Base-by-base conservation (phyloP, 2,797 vertebrate species). In the Phaenicophaeus curvirostris region DNA sequence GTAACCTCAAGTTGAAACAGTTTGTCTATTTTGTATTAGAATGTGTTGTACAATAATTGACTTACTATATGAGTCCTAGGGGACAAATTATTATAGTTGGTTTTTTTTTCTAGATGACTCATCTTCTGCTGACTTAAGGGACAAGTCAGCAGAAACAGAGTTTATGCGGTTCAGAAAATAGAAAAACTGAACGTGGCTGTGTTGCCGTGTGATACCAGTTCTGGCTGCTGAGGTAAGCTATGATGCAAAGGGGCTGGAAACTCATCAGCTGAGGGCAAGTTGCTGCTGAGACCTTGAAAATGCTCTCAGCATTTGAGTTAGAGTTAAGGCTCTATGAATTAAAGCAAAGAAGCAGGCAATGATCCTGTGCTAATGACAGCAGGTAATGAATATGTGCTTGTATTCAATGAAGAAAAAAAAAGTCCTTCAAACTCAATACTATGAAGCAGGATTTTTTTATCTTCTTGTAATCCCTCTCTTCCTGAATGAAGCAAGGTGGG, bases 51-150 rank as follows among this genome's bases (percentile, higher is more conserved):
- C 82, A 91, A 39, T 92, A 94, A 92, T 94, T 92, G 95, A 95
- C 92, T 95, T 89, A 94, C 83, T 84, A 74, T 92, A 89, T 88
- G 77, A 50, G 90, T 95, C 86, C 92, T 88, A 35, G 46, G 74
- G 89, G 95, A 93, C 58, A 94, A 89, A 61, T 63, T 16, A 85
- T 74, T 71, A 53, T 62, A 76, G n/a, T n/a, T n/a, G 23, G 20
- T 44, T 85, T 94, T 91, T 91, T 48, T 96, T 95, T 93, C 83
- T 91, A 93, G 68, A 80, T 92, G 86, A 94, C 71, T 97, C 94
- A 96, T 95, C 72, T 96, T 90, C 42, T 91, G 79, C 76, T 93
- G 93, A 82, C 72, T 93, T 65, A 82, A 82, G 55, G 68, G 85
- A 65, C 66, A 58, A 73, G 59, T 82, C 91, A 90, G 75, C 87